phyloP scores from a whole-genome alignment of 1,140 invertebrate genomes.

The Triops longicaudatus region DNA sequence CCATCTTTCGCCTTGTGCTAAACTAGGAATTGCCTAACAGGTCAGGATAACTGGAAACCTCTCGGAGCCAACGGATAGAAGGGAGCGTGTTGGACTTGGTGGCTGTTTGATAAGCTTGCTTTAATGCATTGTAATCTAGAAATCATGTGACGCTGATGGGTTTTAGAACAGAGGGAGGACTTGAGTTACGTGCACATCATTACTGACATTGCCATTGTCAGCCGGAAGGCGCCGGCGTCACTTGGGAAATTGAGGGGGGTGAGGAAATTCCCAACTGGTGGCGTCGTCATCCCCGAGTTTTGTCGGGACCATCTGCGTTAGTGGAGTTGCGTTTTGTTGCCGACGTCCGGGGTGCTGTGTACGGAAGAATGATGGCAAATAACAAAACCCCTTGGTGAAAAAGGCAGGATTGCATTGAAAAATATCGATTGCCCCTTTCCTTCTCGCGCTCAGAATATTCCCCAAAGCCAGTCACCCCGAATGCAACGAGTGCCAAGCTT shows the following conservation, averaged over 20 bases:
- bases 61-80: neutral
- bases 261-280: slow-evolving; percentile 1
- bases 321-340: neutral
- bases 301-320: neutral
- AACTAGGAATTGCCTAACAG: no score
- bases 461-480: neutral
- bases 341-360: neutral
- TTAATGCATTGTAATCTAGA: neutral
- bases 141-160: neutral
- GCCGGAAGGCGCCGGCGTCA: neutral
- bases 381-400: neutral
- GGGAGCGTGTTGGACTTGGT: neutral
- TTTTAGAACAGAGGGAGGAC: neutral
- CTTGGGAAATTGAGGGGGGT: neutral
- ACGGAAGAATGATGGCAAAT: neutral
- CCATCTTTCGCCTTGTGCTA: neutral
- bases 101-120: neutral
- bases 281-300: neutral
- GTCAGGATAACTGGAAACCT: no score
- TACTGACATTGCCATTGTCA: neutral
- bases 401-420: neutral
- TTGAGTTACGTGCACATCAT: neutral
- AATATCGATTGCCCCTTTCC: neutral
- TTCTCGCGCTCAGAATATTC: neutral
- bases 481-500: neutral